Evolutionary conservation across 2,888 invertebrate genomes (phyloP).

Genomic region (Achlya flavicornis): DNA sequence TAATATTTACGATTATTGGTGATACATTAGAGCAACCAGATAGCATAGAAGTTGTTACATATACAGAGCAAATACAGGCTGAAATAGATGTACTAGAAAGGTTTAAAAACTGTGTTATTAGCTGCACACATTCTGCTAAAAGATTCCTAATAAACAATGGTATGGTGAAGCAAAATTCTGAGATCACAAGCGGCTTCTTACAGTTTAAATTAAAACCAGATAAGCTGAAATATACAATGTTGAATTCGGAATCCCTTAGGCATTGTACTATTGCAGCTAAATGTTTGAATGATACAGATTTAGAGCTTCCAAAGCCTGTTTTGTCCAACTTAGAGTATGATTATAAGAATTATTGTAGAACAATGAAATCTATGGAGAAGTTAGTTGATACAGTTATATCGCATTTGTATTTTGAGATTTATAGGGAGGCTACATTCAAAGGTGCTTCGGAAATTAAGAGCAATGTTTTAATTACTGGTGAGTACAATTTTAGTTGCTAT

Average conservation of each 20-base stretch:
- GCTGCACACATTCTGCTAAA: constrained; percentile 73
- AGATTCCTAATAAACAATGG: constrained; percentile 83
- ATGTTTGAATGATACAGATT: constrained; percentile 59
- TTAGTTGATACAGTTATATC: constrained; percentile 61
- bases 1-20: constrained; percentile 75
- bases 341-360: constrained; percentile 73
- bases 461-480: constrained; percentile 74
- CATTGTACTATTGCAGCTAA: constrained; percentile 75
- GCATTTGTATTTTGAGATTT: constrained; percentile 71
- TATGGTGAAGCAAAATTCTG: constrained; percentile 71
- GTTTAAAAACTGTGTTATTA: constrained; percentile 80
- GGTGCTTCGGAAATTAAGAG: constrained; percentile 74
- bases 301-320: constrained; percentile 50
- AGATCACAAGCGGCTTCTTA: constrained; percentile 64
- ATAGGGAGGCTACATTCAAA: constrained; percentile 70
- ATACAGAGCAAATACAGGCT: constrained; percentile 59
- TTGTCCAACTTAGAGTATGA: constrained; percentile 65
- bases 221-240: constrained; percentile 73
- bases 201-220: constrained; percentile 75
- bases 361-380: constrained; percentile 78
- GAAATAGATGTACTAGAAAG: constrained; percentile 68
- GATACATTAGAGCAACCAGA: constrained; percentile 64
- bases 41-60: constrained; percentile 80
- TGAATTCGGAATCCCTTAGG: constrained; percentile 80
- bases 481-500: constrained; percentile 27